phyloP scores from a whole-genome alignment of 2,888 invertebrate species.

The Elgonia sp. region DNA sequence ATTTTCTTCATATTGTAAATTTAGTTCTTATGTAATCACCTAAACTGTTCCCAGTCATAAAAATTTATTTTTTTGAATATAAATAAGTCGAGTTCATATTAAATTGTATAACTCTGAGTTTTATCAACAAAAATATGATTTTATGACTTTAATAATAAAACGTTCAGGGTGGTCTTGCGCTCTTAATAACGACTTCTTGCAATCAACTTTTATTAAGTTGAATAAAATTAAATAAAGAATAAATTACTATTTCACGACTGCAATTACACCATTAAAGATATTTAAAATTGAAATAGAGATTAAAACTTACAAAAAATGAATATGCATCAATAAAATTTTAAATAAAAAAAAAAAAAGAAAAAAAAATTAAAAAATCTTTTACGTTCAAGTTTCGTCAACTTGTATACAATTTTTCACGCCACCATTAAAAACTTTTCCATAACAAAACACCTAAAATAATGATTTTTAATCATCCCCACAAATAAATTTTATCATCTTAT shows the following conservation, averaged over 20 bases:
- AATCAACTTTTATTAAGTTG: conserved; percentile 40
- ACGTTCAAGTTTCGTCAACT: too few relatives aligned
- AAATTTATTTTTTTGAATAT: conserved; percentile 41
- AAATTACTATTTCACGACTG: background rate
- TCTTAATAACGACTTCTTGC: conserved; percentile 7
- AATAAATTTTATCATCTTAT: too few relatives aligned
- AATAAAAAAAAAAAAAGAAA: too few relatives aligned
- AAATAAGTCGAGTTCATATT: conserved; percentile 37
- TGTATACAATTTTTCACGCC: too few relatives aligned
- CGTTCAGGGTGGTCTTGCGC: conserved; percentile 4
- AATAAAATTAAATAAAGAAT: background rate
- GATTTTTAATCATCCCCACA: too few relatives aligned
- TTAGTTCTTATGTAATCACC: conserved; percentile 37
- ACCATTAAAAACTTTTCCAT: too few relatives aligned
- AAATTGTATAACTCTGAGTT: conserved; percentile 44
- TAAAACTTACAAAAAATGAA: background rate
- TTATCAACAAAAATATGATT: conserved; percentile 56
- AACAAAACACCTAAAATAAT: too few relatives aligned
- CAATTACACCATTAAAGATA: background rate
- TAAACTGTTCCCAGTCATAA: conserved; percentile 37
- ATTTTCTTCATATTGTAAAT: conserved; percentile 19
- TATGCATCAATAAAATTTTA: too few relatives aligned
- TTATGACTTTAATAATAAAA: conserved; percentile 46
- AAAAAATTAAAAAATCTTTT: too few relatives aligned
- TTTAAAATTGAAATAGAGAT: background rate